These are phyloP conservation scores for Apocheima hispidaria DNA, from an alignment of 2,888 invertebrate species.

Conservation along the genomic window DNA sequence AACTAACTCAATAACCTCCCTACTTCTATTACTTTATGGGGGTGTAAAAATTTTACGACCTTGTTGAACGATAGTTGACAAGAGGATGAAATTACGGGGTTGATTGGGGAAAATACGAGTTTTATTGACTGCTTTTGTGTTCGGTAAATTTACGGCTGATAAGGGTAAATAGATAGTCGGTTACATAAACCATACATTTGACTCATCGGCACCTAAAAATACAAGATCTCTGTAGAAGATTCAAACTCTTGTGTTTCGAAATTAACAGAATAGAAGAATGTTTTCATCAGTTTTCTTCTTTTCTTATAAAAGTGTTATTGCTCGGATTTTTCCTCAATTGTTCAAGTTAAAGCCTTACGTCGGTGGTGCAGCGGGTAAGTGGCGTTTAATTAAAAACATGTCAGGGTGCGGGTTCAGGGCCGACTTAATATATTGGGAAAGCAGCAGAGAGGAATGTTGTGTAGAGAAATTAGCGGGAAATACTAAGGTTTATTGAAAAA, in stretches of 20 bases:
- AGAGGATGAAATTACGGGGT: conserved; percentile 22
- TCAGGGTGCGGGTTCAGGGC: conserved; percentile 50
- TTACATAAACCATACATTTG: conserved; percentile 13
- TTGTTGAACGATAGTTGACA: conserved; percentile 42
- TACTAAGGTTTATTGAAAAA: conserved; percentile 3
- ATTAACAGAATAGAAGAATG: neutral
- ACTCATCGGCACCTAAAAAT: neutral
- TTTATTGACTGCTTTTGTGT: conserved; percentile 34
- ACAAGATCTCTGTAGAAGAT: too few relatives aligned
- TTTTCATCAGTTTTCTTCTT: conserved; percentile 4
- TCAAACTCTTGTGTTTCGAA: neutral
- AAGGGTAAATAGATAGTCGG: conserved; percentile 9
- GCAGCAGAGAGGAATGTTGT: conserved; percentile 1
- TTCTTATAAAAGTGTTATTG: conserved; percentile 10
- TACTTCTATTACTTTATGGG: conserved; percentile 45
- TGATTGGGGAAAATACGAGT: conserved; percentile 16
- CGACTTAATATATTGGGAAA: conserved; percentile 1
- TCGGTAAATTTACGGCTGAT: conserved; percentile 27
- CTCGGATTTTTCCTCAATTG: conserved; percentile 26
- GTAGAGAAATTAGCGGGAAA: conserved; percentile 2
- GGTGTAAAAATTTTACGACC: conserved; percentile 50
- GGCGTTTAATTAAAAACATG: conserved; percentile 81
- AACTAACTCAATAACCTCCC: conserved; percentile 38
- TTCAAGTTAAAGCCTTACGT: conserved; percentile 11
- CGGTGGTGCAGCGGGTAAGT: conserved; percentile 57